Evolutionary conservation across 1,140 invertebrate genomes (phyloP).

Genomic region (Octopus sinensis): DNA sequence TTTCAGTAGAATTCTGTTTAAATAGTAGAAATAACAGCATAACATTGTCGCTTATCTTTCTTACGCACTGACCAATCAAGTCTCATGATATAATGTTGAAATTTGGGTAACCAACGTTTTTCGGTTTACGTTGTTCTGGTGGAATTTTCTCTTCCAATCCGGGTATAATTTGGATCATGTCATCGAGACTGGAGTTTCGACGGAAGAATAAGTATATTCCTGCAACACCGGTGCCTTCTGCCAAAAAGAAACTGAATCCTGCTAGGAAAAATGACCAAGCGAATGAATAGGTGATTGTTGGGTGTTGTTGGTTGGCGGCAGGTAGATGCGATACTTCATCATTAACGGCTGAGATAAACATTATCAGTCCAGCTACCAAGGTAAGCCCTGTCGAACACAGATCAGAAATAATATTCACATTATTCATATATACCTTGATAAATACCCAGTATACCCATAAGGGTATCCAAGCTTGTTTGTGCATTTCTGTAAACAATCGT

Average conservation of each 20-base stretch:
- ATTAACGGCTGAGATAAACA: conserved; percentile 31
- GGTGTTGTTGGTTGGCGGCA: not conserved
- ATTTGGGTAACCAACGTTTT: conserved; percentile 1
- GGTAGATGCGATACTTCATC: conserved; percentile 22
- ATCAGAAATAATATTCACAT: not conserved
- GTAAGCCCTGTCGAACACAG: not conserved
- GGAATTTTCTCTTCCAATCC: conserved; percentile 4
- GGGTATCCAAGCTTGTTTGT: not conserved
- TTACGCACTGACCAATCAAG: too few relatives aligned
- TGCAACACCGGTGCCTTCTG: not conserved
- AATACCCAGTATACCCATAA: not conserved
- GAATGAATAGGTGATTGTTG: not conserved
- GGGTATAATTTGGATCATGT: conserved; percentile 9
- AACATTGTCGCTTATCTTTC: too few relatives aligned
- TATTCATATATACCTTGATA: not conserved
- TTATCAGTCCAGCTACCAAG: conserved; percentile 21
- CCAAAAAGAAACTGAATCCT: not conserved
- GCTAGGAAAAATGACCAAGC: not conserved
- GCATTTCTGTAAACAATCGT: not conserved
- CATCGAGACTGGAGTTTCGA: not conserved
- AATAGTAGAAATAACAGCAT: too few relatives aligned
- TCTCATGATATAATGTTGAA: not conserved
- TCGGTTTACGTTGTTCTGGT: not conserved
- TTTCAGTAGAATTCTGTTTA: too few relatives aligned
- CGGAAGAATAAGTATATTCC: not conserved